phyloP scores from a whole-genome alignment of 2,797 vertebrate species.

The Podarcis siculus region DNA sequence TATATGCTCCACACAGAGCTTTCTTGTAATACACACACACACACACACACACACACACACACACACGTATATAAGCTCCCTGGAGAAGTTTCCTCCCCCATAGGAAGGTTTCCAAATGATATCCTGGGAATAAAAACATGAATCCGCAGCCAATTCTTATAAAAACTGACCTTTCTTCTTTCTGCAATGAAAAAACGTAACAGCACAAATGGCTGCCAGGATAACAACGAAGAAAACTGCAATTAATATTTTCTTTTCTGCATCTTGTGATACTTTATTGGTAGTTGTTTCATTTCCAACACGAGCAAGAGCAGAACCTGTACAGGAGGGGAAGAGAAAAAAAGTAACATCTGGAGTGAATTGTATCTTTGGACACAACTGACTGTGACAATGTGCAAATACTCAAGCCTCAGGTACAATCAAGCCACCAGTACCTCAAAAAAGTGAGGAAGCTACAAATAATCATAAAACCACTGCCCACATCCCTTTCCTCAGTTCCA shows the following conservation, averaged over 20 bases:
- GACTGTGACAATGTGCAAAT: background rate
- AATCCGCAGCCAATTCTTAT: background rate
- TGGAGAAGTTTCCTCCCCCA: background rate
- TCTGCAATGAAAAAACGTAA: background rate
- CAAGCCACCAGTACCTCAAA: background rate
- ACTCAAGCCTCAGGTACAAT: background rate
- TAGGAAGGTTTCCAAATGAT: background rate
- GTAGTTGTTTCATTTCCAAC: background rate
- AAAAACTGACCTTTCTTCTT: background rate
- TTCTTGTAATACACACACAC: background rate
- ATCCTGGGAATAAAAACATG: background rate
- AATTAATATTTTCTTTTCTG: too few relatives aligned
- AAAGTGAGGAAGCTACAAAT: background rate
- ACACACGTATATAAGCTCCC: background rate
- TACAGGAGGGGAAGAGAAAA: background rate
- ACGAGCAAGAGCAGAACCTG: background rate
- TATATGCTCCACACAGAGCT: background rate
- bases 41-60: background rate
- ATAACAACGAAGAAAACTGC: accelerated
- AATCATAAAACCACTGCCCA: background rate
- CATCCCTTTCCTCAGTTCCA: background rate
- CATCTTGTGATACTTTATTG: background rate
- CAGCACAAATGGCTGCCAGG: background rate
- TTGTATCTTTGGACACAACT: too few relatives aligned
- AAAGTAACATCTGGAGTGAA: background rate